These are phyloP conservation scores for Atherix ibis DNA, from an alignment of 2,888 invertebrate species.

Conservation along the genomic window DNA sequence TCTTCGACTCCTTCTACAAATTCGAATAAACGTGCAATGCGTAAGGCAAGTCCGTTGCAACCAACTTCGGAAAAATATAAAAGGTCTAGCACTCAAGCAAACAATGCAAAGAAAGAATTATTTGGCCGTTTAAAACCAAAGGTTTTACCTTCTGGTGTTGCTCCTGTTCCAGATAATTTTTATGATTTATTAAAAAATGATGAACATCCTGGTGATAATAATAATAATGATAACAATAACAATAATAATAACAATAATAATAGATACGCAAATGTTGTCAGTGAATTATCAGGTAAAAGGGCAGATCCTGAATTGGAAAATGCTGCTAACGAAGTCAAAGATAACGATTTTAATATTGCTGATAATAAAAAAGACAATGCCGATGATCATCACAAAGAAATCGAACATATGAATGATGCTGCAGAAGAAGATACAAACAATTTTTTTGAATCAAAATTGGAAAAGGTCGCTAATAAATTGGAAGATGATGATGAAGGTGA, in stretches of 20 bases:
- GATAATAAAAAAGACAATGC: constrained; percentile 14
- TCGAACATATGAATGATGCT: constrained; percentile 20
- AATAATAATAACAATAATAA: constrained; percentile 21
- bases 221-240: constrained; percentile 12
- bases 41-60: constrained; percentile 3
- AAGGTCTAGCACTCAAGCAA: constrained; percentile 20
- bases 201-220: no score
- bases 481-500: constrained; percentile 20
- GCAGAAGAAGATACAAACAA: constrained; percentile 23
- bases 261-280: constrained; percentile 25
- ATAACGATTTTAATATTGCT: constrained; percentile 23
- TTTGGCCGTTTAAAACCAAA: constrained; percentile 17
- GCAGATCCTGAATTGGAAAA: constrained; percentile 22
- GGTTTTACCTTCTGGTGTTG: constrained; percentile 26
- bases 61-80: constrained; percentile 17
- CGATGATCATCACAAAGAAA: constrained; percentile 12
- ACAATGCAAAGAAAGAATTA: constrained; percentile 13
- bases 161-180: constrained; percentile 29
- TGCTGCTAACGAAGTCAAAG: constrained; percentile 30
- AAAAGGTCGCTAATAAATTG: no score
- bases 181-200: constrained; percentile 23
- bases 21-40: constrained; percentile 3
- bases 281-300: constrained; percentile 14
- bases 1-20: constrained; percentile 13
- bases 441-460: constrained; percentile 20